phyloP scores from a whole-genome alignment of 2,888 invertebrate genomes.

The Parapristionchus giblindavisi region DNA sequence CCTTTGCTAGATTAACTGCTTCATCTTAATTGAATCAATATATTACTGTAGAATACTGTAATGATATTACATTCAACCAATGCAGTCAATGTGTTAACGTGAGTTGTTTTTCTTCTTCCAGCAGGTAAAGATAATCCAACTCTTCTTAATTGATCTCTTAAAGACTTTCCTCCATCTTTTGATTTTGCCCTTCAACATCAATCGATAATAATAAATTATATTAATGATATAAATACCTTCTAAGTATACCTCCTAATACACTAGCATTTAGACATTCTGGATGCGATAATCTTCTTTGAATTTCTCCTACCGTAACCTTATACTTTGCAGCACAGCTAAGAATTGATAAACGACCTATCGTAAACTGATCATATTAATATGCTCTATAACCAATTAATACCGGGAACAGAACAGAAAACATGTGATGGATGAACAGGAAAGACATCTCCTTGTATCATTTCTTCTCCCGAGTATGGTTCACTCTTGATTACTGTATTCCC shows the following conservation, averaged over 20 bases:
- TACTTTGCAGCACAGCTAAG: conserved; percentile 56
- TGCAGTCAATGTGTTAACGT: conserved; percentile 55
- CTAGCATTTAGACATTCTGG: conserved; percentile 58
- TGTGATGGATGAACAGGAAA: conserved; percentile 44
- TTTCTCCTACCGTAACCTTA: conserved; percentile 58
- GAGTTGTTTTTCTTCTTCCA: conserved; percentile 51
- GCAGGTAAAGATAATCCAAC: conserved; percentile 53
- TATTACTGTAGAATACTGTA: not conserved
- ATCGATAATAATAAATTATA: not conserved
- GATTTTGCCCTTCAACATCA: conserved; percentile 50
- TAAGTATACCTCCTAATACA: conserved; percentile 55
- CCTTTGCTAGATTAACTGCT: conserved; percentile 50
- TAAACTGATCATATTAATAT: not conserved
- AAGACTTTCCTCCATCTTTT: conserved; percentile 58
- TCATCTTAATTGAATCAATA: conserved; percentile 44
- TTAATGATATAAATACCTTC: conserved; percentile 37
- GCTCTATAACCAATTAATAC: conserved; percentile 30
- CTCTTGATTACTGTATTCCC: conserved; percentile 23
- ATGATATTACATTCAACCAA: conserved; percentile 51
- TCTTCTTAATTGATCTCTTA: conserved; percentile 53
- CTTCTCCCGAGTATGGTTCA: conserved; percentile 2
- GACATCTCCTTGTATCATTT: not conserved
- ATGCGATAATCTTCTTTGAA: conserved; percentile 49
- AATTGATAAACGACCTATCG: conserved; percentile 44
- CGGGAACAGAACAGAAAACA: conserved; percentile 57